These are phyloP conservation scores for Monodelphis domestica DNA, from an alignment of 2,797 vertebrate species.

Conservation along the genomic window DNA sequence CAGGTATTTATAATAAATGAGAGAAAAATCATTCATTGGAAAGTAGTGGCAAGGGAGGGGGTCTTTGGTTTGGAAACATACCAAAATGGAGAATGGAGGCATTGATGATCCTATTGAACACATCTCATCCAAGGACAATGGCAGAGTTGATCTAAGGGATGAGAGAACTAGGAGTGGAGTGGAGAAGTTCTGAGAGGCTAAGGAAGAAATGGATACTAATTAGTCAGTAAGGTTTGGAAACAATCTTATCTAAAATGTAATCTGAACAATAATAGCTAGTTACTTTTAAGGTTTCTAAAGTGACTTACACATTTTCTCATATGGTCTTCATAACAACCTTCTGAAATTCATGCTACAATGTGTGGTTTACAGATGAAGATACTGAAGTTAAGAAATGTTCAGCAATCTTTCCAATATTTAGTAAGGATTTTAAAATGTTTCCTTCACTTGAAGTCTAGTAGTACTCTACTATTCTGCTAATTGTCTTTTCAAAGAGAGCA, in stretches of 20 bases:
- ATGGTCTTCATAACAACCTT: background rate
- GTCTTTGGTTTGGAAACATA: background rate
- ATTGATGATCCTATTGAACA: background rate
- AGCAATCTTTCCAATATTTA: background rate
- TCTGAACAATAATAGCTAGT: background rate
- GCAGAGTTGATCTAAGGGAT: background rate
- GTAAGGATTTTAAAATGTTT: background rate
- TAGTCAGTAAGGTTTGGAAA: background rate
- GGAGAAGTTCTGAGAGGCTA: background rate
- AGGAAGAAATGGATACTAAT: background rate
- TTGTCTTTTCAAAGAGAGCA: background rate
- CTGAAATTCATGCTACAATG: background rate
- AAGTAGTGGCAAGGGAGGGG: background rate
- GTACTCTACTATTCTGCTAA: background rate
- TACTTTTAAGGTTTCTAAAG: background rate
- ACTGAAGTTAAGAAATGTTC: background rate
- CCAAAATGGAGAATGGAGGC: background rate
- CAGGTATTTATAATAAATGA: background rate
- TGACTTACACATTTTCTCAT: background rate
- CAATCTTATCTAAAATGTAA: background rate
- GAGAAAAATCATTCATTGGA: background rate
- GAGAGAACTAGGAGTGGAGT: background rate
- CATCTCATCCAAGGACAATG: background rate
- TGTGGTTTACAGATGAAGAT: background rate
- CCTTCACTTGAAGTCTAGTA: background rate